Conservation (phyloP, 2,797 vertebrate genomes). For the Muraenolepis orangiensis region DNA sequence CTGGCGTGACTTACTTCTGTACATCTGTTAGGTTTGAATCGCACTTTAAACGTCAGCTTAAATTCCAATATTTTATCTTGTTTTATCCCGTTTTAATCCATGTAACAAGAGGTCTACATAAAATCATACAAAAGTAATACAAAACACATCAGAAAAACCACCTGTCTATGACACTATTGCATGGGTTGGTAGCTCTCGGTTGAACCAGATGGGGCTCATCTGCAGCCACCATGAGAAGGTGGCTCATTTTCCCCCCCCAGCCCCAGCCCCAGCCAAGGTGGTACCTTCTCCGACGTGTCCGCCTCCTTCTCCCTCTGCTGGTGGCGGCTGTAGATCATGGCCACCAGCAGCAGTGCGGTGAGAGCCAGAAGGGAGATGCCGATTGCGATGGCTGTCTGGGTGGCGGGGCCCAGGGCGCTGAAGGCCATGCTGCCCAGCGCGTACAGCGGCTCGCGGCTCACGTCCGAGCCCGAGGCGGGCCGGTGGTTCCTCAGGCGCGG, state of each 20-base stretch:
- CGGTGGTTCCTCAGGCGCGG: constrained; percentile 60
- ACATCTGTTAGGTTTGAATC: too few relatives aligned
- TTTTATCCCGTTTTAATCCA: background rate
- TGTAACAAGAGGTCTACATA: background rate
- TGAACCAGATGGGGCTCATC: background rate
- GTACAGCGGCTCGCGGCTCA: constrained; percentile 77
- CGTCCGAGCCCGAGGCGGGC: constrained; percentile 61
- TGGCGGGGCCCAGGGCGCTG: constrained; percentile 81
- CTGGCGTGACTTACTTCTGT: too few relatives aligned
- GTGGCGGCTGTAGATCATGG: constrained; percentile 85
- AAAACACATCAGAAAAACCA: background rate
- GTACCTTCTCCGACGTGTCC: constrained; percentile 65
- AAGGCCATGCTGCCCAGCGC: constrained; percentile 88
- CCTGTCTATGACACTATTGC: background rate
- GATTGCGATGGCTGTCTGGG: constrained; percentile 83
- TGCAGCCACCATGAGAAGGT: background rate
- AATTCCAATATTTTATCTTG: too few relatives aligned
- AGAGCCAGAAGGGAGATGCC: constrained; percentile 85
- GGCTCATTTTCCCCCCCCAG: background rate
- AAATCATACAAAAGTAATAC: background rate
- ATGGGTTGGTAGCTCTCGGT: background rate
- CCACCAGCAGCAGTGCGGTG: constrained; percentile 80
- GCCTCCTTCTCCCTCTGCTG: constrained; percentile 75
- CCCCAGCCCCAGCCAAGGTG: background rate
- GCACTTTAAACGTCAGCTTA: too few relatives aligned